A percentile compares a stretch with the other conserved stretches of the same genome.
Conservation (phyloP, 2,113 vertebrate species). For the Emberiza fucata region DNA sequence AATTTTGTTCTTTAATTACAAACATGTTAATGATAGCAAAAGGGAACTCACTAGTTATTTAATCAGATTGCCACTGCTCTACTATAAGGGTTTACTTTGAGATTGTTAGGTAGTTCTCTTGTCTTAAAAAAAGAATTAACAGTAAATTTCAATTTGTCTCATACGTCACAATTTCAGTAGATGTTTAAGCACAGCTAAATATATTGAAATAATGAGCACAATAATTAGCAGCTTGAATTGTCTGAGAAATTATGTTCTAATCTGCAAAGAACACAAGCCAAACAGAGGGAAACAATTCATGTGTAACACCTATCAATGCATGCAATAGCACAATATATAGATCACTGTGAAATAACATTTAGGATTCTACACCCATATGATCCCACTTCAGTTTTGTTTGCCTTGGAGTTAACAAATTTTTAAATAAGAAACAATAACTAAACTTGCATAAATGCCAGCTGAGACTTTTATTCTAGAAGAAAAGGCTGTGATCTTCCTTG, state of each 20-base stretch:
- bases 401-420: not conserved
- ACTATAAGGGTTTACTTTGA: not conserved
- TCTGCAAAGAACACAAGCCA: not conserved
- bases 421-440: not conserved
- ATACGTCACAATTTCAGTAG: not conserved
- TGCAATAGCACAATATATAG: not conserved
- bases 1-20: not conserved
- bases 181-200: not conserved
- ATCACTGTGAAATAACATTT: not conserved
- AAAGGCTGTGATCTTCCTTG: not conserved
- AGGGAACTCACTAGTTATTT: not conserved
- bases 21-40: not conserved
- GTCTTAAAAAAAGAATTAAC: not conserved
- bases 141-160: not conserved
- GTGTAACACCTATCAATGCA: not conserved
- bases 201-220: not conserved
- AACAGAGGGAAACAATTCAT: not conserved
- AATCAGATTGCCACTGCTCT: not conserved
- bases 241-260: not conserved
- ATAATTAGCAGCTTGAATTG: not conserved
- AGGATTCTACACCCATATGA: not conserved
- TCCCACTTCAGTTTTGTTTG: not conserved
- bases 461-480: not conserved
- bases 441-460: not conserved
- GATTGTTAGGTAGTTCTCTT: not conserved